phyloP scores from a whole-genome alignment of 2,888 invertebrate species.

The Eristalinus sepulchralis region DNA sequence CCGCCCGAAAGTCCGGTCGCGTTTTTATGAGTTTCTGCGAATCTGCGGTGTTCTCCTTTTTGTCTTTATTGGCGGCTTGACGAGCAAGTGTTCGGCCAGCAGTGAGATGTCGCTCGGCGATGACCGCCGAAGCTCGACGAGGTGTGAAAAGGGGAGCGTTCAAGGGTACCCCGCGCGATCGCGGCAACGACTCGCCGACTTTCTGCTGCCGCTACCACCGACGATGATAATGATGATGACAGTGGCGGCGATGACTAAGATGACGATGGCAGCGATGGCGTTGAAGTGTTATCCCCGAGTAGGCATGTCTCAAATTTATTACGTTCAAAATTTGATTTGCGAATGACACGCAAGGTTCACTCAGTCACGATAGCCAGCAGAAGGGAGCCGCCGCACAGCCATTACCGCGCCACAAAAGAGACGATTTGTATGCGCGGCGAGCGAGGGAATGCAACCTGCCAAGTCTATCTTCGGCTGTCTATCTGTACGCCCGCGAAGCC shows the following conservation, averaged over 20 bases:
- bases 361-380: slow-evolving; percentile 52
- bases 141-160: slow-evolving; percentile 31
- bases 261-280: slow-evolving; percentile 31
- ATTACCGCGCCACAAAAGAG: slow-evolving; percentile 47
- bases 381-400: slow-evolving; percentile 41
- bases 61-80: slow-evolving; percentile 6
- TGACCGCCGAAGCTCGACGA: slow-evolving; percentile 13
- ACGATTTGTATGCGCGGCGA: slow-evolving; percentile 59
- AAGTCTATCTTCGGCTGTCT: slow-evolving; percentile 19
- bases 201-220: background rate
- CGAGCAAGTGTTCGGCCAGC: background rate
- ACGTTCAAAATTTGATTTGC: slow-evolving; percentile 64
- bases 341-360: slow-evolving; percentile 68
- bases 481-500: slow-evolving; percentile 31
- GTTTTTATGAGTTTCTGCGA: slow-evolving; percentile 37
- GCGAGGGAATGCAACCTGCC: slow-evolving; percentile 45
- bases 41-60: slow-evolving; percentile 17
- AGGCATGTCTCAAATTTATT: slow-evolving; percentile 43
- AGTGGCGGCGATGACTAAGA: slow-evolving; percentile 2
- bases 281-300: slow-evolving; percentile 56
- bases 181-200: background rate
- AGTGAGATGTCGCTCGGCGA: slow-evolving; percentile 36
- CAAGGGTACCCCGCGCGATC: slow-evolving; percentile 7
- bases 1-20: slow-evolving; percentile 13
- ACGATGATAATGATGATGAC: slow-evolving; percentile 25